Base-by-base conservation (phyloP, 2,797 vertebrate genomes). In the Acropternis orthonyx region DNA sequence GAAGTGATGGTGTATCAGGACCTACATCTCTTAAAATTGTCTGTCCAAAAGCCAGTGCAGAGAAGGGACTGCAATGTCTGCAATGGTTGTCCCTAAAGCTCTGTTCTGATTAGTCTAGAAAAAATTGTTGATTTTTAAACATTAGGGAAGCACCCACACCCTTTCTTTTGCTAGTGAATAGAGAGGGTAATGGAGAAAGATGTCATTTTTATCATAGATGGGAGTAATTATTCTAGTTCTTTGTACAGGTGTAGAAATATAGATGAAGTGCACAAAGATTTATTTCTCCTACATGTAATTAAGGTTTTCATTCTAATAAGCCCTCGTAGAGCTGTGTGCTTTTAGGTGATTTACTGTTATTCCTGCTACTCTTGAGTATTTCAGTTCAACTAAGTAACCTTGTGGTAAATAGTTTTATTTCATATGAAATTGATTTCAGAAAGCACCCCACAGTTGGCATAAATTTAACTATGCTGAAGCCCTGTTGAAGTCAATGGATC, bases 291-390 rank as follows among this genome's bases (percentile, higher is more conserved):
- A 14, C 15, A 4, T 69, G 58, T 78, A 61, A 84, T 78, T 61
- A 93, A 85, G 56, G 26, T 68, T 94, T 92, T 87, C 58, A 37
- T 87, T 91, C 32, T 78, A 68, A 46, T 77, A 71, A 90, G 62
- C 55, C 44, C 21, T 77, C 43, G 9, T 62, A 78, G 43, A 75
- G 17, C 71, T 87, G 27, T 62, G 43, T 58, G 48, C 14, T 87
- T 93, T 81, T 76, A 73, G 36, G 9, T 87, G 36, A 72, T 85
- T 62, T 89, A 81, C 44, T 84, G 22, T 82, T 91, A 69, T 58
- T 88, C 37, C 23, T 85, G 4, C 41, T 73, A 26, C 24, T 92
- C 27, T 9, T 62, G 66, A 43, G 30, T 79, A 72, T 81, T 89
- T 84, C 62, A 75, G 27, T 30, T 81, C 58, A 84, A 81, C 62